Conservation (phyloP, 2,888 invertebrate species). For the Emmelina monodactyla region DNA sequence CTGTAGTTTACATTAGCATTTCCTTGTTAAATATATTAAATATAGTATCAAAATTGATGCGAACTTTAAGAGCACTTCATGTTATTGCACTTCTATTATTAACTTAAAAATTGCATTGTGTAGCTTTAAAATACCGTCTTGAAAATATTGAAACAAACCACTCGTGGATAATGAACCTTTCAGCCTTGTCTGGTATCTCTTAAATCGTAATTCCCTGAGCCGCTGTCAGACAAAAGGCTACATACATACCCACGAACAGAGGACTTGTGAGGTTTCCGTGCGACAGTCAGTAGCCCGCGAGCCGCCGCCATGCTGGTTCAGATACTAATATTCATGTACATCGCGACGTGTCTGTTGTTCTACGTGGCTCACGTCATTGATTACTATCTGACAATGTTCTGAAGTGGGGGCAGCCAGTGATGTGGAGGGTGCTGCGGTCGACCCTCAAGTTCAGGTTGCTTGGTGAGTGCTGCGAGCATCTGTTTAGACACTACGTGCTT, state of each 20-base stretch:
- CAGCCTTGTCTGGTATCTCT: no score
- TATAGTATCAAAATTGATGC: no score
- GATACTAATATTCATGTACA: conserved; percentile 60
- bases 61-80: no score
- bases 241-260: not conserved
- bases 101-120: no score
- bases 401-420: conserved; percentile 4
- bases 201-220: no score
- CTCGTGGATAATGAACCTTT: no score
- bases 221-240: no score
- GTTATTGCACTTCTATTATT: no score
- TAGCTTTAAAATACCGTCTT: no score
- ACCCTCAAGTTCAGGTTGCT: not conserved
- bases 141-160: no score
- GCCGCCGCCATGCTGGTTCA: conserved; percentile 50
- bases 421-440: not conserved
- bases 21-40: not conserved
- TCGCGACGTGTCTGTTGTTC: conserved; percentile 52
- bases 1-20: not conserved
- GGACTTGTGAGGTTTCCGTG: conserved; percentile 13
- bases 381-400: conserved; percentile 41
- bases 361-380: conserved; percentile 58
- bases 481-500: no score
- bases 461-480: not conserved
- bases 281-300: conserved; percentile 4